Evolutionary conservation across 2,113 vertebrate species (phyloP).

Genomic region (Macaca nemestrina): DNA sequence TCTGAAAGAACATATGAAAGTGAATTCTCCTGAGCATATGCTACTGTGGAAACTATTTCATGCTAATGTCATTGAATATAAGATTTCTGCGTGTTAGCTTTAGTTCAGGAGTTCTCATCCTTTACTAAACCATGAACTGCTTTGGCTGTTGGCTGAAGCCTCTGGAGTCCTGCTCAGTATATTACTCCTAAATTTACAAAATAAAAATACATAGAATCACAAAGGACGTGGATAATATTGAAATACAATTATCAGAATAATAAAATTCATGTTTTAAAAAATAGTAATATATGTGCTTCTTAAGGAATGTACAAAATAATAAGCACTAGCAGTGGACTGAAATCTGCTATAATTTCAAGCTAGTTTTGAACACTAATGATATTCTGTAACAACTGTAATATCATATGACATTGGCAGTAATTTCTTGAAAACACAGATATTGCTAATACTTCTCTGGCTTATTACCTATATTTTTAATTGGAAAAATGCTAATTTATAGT

Average conservation of each 20-base stretch:
- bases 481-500: neutral
- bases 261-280: neutral
- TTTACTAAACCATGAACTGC: neutral
- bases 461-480: neutral
- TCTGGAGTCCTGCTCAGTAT: neutral
- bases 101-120: neutral
- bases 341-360: neutral
- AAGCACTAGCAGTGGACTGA: neutral
- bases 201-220: neutral
- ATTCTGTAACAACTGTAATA: neutral
- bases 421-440: neutral
- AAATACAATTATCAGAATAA: neutral
- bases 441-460: neutral
- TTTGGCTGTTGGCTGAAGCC: neutral
- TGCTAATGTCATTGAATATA: neutral
- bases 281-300: neutral
- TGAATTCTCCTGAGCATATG: neutral
- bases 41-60: neutral
- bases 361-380: neutral
- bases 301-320: neutral
- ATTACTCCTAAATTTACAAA: neutral
- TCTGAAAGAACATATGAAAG: neutral
- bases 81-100: neutral
- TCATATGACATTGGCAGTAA: neutral
- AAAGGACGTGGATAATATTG: neutral